A percentile compares a stretch with the other conserved stretches of the same genome.
These are phyloP conservation scores for Thunnus albacares DNA, from an alignment of 2,797 vertebrate genomes.

Conservation along the genomic window DNA sequence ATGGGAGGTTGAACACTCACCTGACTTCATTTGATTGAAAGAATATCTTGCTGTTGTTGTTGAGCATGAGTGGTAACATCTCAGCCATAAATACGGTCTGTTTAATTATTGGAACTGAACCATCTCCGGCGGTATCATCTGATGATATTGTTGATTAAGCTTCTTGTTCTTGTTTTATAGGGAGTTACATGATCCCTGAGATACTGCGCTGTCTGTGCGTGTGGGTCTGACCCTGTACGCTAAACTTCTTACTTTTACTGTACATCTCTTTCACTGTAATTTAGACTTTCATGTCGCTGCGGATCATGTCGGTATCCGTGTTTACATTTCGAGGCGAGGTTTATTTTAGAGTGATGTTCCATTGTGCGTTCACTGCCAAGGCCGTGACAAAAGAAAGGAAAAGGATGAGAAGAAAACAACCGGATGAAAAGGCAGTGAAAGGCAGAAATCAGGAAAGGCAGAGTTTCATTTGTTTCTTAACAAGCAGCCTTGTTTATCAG, in stretches of 20 bases:
- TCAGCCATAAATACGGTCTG: not conserved
- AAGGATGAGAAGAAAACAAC: slow-evolving; percentile 42
- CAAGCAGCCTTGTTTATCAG: slow-evolving; percentile 78
- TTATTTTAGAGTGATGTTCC: slow-evolving; percentile 30
- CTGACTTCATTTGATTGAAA: slow-evolving; percentile 19
- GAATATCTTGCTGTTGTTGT: not conserved
- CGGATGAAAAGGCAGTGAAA: slow-evolving; percentile 62
- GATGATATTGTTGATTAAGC: not conserved
- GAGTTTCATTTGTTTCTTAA: slow-evolving; percentile 77
- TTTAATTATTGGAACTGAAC: slow-evolving; percentile 8
- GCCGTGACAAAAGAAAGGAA: slow-evolving; percentile 45
- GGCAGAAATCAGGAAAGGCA: slow-evolving; percentile 54
- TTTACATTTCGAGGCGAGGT: slow-evolving; percentile 30
- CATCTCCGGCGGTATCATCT: not conserved
- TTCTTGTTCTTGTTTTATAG: not conserved
- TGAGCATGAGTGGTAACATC: not conserved
- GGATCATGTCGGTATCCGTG: slow-evolving; percentile 41
- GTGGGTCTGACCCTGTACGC: not conserved
- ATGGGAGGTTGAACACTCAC: not conserved
- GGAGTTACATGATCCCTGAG: not conserved
- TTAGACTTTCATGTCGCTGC: slow-evolving; percentile 19
- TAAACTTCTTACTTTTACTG: not conserved
- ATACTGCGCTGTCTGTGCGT: not conserved
- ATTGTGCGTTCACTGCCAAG: slow-evolving; percentile 35
- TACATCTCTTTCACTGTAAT: not conserved